phyloP scores from a whole-genome alignment of 2,797 vertebrate species.

The Dermochelys coriacea region DNA sequence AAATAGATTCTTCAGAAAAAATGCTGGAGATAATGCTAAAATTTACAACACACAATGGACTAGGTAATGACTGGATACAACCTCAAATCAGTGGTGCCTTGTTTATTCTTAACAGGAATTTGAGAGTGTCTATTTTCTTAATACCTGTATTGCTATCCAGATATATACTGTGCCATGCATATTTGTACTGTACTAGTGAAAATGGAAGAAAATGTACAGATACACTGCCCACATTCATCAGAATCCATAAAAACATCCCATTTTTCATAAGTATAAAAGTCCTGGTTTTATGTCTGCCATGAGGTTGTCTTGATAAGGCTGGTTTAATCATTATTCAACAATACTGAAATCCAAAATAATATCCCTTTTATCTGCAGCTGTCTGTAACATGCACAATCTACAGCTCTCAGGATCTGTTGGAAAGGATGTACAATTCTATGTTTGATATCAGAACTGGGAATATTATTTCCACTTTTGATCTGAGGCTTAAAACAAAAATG shows the following conservation, averaged over 20 bases:
- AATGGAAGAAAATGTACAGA: slow-evolving; percentile 49
- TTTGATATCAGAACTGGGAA: slow-evolving; percentile 37
- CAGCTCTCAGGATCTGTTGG: slow-evolving; percentile 15
- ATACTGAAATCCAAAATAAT: slow-evolving; percentile 23
- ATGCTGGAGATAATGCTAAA: slow-evolving; percentile 62
- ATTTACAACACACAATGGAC: slow-evolving; percentile 75
- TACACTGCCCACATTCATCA: slow-evolving; percentile 56
- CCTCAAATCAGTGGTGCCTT: slow-evolving; percentile 87
- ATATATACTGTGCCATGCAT: slow-evolving; percentile 71
- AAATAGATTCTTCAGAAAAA: slow-evolving; percentile 61
- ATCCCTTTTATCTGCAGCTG: neutral
- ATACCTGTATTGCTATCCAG: slow-evolving; percentile 71
- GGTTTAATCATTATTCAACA: slow-evolving; percentile 29
- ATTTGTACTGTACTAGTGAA: slow-evolving; percentile 76
- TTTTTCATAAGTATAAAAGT: slow-evolving; percentile 6
- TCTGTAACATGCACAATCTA: neutral
- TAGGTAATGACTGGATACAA: slow-evolving; percentile 75
- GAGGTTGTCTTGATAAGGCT: slow-evolving; percentile 31
- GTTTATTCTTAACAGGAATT: slow-evolving; percentile 79
- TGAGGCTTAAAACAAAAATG: neutral
- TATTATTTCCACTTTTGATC: slow-evolving; percentile 23
- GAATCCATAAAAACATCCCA: slow-evolving; percentile 47
- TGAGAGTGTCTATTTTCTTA: slow-evolving; percentile 85
- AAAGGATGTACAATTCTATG: slow-evolving; percentile 28
- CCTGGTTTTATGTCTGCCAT: slow-evolving; percentile 35